phyloP scores from a whole-genome alignment of 2,888 invertebrate genomes.

The Ectobius pallidus region DNA sequence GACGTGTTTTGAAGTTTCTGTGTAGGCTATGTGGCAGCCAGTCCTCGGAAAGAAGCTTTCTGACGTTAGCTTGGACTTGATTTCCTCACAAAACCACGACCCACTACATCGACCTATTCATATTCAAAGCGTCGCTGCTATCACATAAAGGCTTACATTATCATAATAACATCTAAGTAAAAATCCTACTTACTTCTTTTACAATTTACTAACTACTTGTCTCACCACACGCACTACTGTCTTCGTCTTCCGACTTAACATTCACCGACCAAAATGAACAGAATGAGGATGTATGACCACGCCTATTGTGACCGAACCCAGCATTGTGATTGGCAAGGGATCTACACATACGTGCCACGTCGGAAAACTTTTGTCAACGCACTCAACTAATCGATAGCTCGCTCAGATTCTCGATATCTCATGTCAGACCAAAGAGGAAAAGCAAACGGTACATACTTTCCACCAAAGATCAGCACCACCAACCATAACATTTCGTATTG shows the following conservation, averaged over 20 bases:
- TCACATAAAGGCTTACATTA: background rate
- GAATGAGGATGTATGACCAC: conserved; percentile 26
- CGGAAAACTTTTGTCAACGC: conserved; percentile 11
- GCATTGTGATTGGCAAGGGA: conserved; percentile 29
- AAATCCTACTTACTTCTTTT: background rate
- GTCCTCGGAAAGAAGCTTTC: background rate
- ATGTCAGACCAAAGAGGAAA: background rate
- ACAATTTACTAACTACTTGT: background rate
- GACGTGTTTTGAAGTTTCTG: background rate
- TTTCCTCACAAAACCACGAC: background rate
- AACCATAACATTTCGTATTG: background rate
- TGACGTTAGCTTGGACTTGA: background rate
- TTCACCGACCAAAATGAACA: background rate
- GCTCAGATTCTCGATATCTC: too few species aligned
- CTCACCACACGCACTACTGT: background rate
- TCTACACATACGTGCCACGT: conserved; percentile 32
- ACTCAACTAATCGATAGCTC: too few species aligned
- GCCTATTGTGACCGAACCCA: conserved; percentile 36
- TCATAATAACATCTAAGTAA: background rate
- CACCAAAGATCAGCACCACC: background rate
- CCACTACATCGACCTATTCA: background rate
- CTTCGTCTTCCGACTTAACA: background rate
- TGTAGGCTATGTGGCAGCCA: conserved; percentile 21
- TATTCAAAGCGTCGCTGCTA: background rate
- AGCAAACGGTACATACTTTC: background rate